These are phyloP conservation scores for Acanthis flammea DNA, from an alignment of 2,797 vertebrate species.

Conservation along the genomic window DNA sequence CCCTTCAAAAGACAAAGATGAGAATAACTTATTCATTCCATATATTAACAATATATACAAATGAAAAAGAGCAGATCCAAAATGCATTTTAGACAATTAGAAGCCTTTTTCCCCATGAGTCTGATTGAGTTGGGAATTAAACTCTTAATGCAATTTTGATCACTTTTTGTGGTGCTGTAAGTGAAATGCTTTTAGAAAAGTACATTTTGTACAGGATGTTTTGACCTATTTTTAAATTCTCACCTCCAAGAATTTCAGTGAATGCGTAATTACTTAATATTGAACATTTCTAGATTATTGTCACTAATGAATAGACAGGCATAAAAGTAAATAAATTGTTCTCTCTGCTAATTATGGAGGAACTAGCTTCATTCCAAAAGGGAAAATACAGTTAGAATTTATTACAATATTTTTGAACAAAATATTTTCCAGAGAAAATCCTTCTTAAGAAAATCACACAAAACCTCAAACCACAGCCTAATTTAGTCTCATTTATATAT, in stretches of 20 bases:
- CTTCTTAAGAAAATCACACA: neutral
- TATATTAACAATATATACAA: neutral
- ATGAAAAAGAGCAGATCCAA: neutral
- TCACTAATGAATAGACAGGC: neutral
- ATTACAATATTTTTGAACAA: neutral
- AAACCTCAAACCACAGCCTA: neutral
- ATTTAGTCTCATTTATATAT: neutral
- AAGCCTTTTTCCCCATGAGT: neutral
- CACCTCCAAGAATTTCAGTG: neutral
- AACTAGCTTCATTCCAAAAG: neutral
- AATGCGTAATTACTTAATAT: neutral
- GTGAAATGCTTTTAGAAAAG: conserved; percentile 2
- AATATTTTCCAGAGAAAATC: neutral
- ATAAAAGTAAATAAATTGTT: neutral
- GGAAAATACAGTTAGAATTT: neutral
- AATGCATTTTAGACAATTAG: neutral
- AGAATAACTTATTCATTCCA: neutral
- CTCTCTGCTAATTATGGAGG: neutral
- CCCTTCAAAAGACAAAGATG: neutral
- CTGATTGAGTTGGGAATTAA: neutral
- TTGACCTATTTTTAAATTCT: neutral
- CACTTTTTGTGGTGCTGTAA: neutral
- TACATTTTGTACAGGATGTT: neutral
- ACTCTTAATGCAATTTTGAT: neutral
- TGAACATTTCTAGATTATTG: neutral